Conservation (phyloP, 2,797 vertebrate species). For the Schizopygopsis pylzovi region DNA sequence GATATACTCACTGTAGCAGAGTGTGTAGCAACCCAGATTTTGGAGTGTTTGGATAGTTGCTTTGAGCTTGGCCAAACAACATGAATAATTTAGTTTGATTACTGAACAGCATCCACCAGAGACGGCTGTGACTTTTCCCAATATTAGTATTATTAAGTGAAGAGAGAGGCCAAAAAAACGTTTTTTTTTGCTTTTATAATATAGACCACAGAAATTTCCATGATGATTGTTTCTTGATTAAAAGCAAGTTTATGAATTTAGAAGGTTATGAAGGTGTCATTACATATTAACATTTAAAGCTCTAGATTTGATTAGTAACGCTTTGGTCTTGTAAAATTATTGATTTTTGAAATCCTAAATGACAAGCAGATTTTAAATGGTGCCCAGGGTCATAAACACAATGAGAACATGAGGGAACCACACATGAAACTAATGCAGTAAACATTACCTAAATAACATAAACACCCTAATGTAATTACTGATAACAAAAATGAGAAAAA, state of each 20-base stretch:
- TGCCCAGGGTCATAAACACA: neutral
- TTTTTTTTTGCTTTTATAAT: neutral
- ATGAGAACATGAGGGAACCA: neutral
- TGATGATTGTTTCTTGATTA: neutral
- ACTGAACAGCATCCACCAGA: slow-evolving; percentile 54
- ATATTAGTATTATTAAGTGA: slow-evolving; percentile 61
- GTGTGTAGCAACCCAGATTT: slow-evolving; percentile 45
- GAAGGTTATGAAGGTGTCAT: neutral
- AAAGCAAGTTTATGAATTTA: neutral
- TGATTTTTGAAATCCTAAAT: neutral
- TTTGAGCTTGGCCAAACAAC: slow-evolving; percentile 62
- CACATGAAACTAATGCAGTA: neutral
- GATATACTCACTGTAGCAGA: neutral
- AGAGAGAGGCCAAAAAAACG: neutral
- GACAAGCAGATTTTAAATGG: neutral
- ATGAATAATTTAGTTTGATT: slow-evolving; percentile 69
- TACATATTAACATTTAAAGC: neutral
- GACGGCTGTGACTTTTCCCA: slow-evolving; percentile 50
- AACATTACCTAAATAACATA: neutral
- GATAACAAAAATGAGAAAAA: neutral
- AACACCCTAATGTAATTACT: neutral
- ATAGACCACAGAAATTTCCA: neutral
- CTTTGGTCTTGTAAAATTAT: neutral
- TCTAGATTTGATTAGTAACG: neutral
- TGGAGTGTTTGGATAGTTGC: slow-evolving; percentile 60